These are phyloP conservation scores for Cyclura pinguis DNA, from an alignment of 2,797 vertebrate genomes.

Conservation along the genomic window DNA sequence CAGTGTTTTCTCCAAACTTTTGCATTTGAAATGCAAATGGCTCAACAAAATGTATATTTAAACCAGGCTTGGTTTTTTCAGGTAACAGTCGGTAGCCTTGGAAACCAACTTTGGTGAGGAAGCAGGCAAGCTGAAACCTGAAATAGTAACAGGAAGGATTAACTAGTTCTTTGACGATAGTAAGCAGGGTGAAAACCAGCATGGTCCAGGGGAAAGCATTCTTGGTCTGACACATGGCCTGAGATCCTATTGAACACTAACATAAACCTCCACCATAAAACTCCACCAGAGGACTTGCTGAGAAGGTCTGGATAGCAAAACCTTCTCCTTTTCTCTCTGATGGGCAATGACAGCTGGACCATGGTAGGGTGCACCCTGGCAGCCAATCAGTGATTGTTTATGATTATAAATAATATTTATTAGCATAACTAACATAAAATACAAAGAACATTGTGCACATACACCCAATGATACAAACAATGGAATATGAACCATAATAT, in stretches of 20 bases:
- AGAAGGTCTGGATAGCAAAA: no score
- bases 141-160: conserved; percentile 20
- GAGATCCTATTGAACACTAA: not conserved
- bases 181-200: not conserved
- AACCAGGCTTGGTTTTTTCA: conserved; percentile 42
- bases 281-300: no score
- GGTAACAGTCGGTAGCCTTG: conserved; percentile 25
- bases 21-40: conserved; percentile 68
- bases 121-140: not conserved
- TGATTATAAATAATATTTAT: no score
- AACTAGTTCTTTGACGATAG: not conserved
- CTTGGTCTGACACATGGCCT: not conserved
- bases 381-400: no score
- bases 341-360: no score
- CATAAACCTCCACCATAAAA: no score
- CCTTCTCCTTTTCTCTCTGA: no score
- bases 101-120: conserved; percentile 19
- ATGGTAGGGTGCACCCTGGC: no score
- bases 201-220: not conserved
- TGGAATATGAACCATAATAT: no score
- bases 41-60: conserved; percentile 37
- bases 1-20: conserved; percentile 55
- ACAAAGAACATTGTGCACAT: no score
- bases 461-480: no score
- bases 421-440: no score